Evolutionary conservation across 2,888 invertebrate genomes (phyloP), one percentile per base, ranked within the genome.

Genomic region (Lasioglossum oenotherae): DNA sequence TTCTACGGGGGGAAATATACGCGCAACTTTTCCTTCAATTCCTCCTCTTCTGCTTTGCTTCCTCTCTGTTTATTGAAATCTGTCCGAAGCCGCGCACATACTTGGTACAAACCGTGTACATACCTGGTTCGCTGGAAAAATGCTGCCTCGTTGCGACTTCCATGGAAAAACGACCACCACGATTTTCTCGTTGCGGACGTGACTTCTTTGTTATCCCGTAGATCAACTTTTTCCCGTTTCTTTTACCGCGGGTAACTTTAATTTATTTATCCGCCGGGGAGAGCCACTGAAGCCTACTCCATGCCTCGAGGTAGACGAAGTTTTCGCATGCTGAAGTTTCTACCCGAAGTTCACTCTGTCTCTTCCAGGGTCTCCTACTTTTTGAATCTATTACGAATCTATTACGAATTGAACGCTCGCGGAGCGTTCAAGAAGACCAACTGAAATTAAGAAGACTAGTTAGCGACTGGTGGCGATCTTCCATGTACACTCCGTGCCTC

Each of bases 11-110:
- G 12, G 71, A 75, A 49, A 74, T 80, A 73, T 46, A 46, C 38
- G 35, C 19, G 31, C 69, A 79, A 80, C 53, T 64, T 64, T 57
- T 73, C 49, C 78, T 74, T 78, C 80, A 57, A 72, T 85, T 77
- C 69, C 78, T 23, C 27, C 60, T 16, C n/a, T 73, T 46, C 31
- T 14, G 64, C 64, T 60, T 44, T 31, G 57, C 53, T 23, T 76
- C 69, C 78, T 46, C 31, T 3, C 35, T 14, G 35, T 74, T 82
- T 72, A 78, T 75, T 76, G 75, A 76, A 74, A 78, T 76, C 78
- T 38, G 82, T 75, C 49, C 38, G 14, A 35, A 35, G 16, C 27
- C 27, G 27, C 27, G n/a, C n/a, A n/a, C n/a, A n/a, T n/a, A n/a
- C n/a, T n/a, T n/a, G n/a, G n/a, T n/a, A n/a, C n/a, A n/a, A n/a